A percentile compares a stretch with the other conserved stretches of the same genome.
These are phyloP conservation scores for Apis dorsata DNA, from an alignment of 1,140 invertebrate species.

Conservation along the genomic window DNA sequence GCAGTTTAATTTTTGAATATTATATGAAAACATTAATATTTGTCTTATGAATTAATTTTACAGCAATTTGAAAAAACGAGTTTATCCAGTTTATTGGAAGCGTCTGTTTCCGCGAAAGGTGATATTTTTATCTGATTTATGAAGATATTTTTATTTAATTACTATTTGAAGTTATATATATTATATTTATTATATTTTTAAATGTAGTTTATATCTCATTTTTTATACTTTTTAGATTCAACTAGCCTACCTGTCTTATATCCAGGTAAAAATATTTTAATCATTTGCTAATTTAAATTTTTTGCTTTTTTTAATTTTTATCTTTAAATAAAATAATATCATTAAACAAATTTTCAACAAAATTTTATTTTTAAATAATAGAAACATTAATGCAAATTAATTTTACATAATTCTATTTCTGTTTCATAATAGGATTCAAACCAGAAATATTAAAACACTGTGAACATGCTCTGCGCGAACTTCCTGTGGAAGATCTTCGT, in stretches of 20 bases:
- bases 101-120: conserved; percentile 79
- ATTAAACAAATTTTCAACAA: not conserved
- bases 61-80: conserved; percentile 79
- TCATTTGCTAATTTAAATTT: not conserved
- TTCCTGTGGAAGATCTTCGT: conserved; percentile 77
- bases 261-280: conserved; percentile 74
- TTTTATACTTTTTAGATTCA: conserved; percentile 72
- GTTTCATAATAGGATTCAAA: conserved; percentile 74
- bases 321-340: not conserved
- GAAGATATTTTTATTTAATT: conserved; percentile 55
- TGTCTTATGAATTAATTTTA: conserved; percentile 63
- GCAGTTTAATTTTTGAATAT: conserved; percentile 14
- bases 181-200: not conserved
- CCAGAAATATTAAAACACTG: conserved; percentile 77
- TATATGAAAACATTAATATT: conserved; percentile 39
- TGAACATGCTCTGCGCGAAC: conserved; percentile 73
- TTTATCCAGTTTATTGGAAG: conserved; percentile 79
- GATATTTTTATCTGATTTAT: not conserved
- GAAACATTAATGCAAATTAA: conserved; percentile 15
- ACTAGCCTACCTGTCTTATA: conserved; percentile 70
- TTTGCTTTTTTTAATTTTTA: not conserved
- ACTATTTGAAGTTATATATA: conserved; percentile 4
- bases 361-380: not conserved
- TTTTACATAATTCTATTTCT: conserved; percentile 46
- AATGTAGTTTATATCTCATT: conserved; percentile 48